Percentiles rank a stretch among this genome's conserved stretches.
Evolutionary conservation across 1,140 invertebrate species (phyloP).

Genomic region (Limonius californicus): DNA sequence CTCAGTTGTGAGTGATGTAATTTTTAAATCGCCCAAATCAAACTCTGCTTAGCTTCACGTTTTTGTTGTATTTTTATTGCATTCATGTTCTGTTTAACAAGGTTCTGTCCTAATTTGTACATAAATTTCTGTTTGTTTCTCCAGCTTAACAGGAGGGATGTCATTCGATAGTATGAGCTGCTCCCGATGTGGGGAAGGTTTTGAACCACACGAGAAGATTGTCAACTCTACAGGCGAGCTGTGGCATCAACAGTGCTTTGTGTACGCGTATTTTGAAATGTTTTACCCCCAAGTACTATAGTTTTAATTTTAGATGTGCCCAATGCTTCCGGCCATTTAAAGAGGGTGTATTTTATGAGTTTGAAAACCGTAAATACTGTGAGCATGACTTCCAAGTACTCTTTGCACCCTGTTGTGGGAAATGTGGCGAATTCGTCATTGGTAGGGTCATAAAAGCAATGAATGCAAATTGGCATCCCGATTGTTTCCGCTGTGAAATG

Average conservation of each 20-base stretch:
- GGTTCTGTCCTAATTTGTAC: too few species aligned
- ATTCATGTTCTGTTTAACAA: too few species aligned
- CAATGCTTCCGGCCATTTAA: conserved; percentile 98
- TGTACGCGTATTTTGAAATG: conserved; percentile 69
- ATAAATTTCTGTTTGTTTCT: too few species aligned
- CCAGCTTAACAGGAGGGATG: conserved; percentile 68
- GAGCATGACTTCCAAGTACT: conserved; percentile 99
- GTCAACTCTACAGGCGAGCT: conserved; percentile 97
- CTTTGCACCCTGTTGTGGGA: conserved; percentile 96
- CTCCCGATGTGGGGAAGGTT: conserved; percentile 89
- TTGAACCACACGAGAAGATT: conserved; percentile 95
- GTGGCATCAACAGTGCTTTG: conserved; percentile 99
- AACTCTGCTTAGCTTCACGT: too few species aligned
- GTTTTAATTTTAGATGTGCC: conserved; percentile 71
- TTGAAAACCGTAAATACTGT: conserved; percentile 98
- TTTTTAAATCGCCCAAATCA: too few species aligned
- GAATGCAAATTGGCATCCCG: conserved; percentile 98
- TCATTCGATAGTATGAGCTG: conserved; percentile 88
- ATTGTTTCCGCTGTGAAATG: conserved; percentile 94
- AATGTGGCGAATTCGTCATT: conserved; percentile 96
- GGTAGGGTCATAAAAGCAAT: conserved; percentile 99
- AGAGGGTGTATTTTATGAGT: conserved; percentile 98
- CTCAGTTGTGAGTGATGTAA: too few species aligned
- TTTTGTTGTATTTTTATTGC: too few species aligned
- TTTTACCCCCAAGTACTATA: too few species aligned